Evolutionary conservation across 2,888 invertebrate genomes (phyloP).

Genomic region (Beris chalybata): DNA sequence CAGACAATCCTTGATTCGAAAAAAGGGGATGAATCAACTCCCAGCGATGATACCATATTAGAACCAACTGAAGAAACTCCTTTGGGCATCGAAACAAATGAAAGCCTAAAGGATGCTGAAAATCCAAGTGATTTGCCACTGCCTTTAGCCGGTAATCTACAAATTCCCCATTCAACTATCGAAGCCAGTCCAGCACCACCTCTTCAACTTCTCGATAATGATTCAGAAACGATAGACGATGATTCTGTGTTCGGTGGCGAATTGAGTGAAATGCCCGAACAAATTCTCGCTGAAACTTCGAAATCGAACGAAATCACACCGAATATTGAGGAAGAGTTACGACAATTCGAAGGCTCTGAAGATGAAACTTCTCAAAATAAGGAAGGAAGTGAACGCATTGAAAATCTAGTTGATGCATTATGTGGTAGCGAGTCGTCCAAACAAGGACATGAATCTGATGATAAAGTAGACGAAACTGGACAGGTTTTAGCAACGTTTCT

Average conservation of each 20-base stretch:
- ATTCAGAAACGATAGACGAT: constrained; percentile 15
- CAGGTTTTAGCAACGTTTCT: not conserved
- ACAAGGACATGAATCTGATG: constrained; percentile 45
- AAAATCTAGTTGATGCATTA: constrained; percentile 32
- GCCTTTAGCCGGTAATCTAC: not conserved
- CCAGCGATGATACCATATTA: no score
- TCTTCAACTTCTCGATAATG: constrained; percentile 6
- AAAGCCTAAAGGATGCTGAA: no score
- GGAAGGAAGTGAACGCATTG: constrained; percentile 34
- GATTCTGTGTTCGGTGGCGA: constrained; percentile 38
- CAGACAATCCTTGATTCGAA: no score
- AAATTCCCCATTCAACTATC: constrained; percentile 12
- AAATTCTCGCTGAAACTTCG: constrained; percentile 22
- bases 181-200: constrained; percentile 19
- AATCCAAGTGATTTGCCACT: not conserved
- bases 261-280: constrained; percentile 32
- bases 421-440: constrained; percentile 39
- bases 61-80: no score
- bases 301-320: constrained; percentile 27
- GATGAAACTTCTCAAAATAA: constrained; percentile 31
- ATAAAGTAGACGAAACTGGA: constrained; percentile 37
- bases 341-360: constrained; percentile 41
- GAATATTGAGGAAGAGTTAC: constrained; percentile 37
- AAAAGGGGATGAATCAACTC: no score
- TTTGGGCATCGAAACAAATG: no score